Conservation (phyloP, 2,888 invertebrate species). For the Peribatodes rhomboidaria region DNA sequence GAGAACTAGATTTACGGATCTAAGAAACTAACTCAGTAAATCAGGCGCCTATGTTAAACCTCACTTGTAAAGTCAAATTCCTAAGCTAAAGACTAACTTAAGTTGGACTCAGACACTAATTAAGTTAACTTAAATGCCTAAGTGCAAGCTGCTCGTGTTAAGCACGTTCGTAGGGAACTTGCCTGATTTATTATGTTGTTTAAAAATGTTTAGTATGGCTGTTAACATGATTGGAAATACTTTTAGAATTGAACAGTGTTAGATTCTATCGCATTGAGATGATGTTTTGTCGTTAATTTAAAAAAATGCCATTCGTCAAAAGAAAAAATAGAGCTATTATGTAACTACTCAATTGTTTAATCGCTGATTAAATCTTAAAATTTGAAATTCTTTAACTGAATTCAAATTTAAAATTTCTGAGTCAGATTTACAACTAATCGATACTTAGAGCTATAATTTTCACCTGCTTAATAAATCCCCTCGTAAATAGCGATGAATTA, state of each 20-base stretch:
- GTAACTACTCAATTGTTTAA: no score
- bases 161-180: constrained; percentile 17
- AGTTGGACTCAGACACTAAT: constrained; percentile 29
- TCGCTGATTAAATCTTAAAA: no score
- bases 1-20: constrained; percentile 43
- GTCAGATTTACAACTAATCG: neutral
- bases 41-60: constrained; percentile 34
- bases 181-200: constrained; percentile 6
- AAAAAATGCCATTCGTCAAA: no score
- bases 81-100: constrained; percentile 23
- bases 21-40: constrained; percentile 40
- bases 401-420: neutral
- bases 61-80: constrained; percentile 47
- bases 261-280: neutral
- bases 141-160: constrained; percentile 20
- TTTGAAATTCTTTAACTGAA: no score
- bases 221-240: neutral
- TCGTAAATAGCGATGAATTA: constrained; percentile 17
- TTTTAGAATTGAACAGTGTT: neutral
- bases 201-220: neutral
- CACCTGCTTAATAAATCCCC: constrained; percentile 16
- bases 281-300: neutral
- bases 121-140: constrained; percentile 30
- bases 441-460: neutral
- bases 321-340: no score